phyloP scores from a whole-genome alignment of 2,888 invertebrate species.

The Chromoteleia sp. region DNA sequence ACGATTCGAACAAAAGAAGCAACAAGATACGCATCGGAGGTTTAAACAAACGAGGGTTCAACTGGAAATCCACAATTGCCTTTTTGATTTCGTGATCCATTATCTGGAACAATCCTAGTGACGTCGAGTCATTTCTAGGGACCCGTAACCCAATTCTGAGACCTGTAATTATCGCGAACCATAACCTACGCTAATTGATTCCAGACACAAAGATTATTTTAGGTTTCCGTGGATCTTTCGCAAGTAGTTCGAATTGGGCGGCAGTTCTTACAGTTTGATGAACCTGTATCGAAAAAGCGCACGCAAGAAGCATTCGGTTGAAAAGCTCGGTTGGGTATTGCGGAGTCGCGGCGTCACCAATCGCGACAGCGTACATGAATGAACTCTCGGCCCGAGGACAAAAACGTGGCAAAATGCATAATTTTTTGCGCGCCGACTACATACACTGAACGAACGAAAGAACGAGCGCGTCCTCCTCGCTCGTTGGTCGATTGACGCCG shows the following conservation, averaged over 20 bases:
- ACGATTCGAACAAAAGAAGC: slow-evolving; percentile 31
- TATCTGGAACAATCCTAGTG: slow-evolving; percentile 16
- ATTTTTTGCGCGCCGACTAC: slow-evolving; percentile 20
- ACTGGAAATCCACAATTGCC: slow-evolving; percentile 14
- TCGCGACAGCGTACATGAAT: slow-evolving; percentile 38
- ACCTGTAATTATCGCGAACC: slow-evolving; percentile 18
- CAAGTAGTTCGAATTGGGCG: no score
- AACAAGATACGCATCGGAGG: slow-evolving; percentile 29
- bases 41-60: slow-evolving; percentile 47
- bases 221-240: no score
- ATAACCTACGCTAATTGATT: slow-evolving; percentile 43
- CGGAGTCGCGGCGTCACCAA: not conserved
- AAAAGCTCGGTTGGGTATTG: no score
- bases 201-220: no score
- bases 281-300: no score
- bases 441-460: not conserved
- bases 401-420: slow-evolving; percentile 44
- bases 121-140: slow-evolving; percentile 12
- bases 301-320: no score
- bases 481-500: slow-evolving; percentile 46
- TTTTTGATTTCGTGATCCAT: slow-evolving; percentile 31
- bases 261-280: no score
- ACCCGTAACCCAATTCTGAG: slow-evolving; percentile 21
- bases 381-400: slow-evolving; percentile 18
- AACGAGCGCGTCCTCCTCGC: slow-evolving; percentile 15